Percentiles rank a stretch among this genome's conserved stretches.
phyloP scores from a whole-genome alignment of 2,888 invertebrate species.

The Ctenicera cuprea region DNA sequence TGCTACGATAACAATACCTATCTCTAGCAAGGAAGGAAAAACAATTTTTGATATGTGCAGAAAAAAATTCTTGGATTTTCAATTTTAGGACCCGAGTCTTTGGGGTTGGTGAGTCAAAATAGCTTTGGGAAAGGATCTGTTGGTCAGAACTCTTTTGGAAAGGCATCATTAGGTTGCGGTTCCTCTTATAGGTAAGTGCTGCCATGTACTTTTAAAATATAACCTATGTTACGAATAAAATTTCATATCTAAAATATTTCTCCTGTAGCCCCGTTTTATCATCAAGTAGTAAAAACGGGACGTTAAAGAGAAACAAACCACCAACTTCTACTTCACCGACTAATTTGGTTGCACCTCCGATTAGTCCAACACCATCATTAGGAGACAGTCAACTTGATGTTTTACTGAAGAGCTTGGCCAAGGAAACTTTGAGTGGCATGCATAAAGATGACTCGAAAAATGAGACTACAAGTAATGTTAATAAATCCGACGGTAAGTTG shows the following conservation, averaged over 20 bases:
- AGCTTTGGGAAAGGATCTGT: constrained; percentile 67
- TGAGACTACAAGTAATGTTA: constrained; percentile 74
- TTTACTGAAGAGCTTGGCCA: constrained; percentile 84
- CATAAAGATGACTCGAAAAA: constrained; percentile 74
- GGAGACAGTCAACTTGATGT: constrained; percentile 80
- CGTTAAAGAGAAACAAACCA: constrained; percentile 66
- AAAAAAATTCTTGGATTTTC: no score
- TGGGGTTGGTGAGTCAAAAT: constrained; percentile 65
- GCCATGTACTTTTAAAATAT: neutral
- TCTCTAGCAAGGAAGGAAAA: no score
- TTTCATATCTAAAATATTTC: neutral
- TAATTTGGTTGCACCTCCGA: constrained; percentile 48
- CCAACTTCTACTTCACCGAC: constrained; percentile 50
- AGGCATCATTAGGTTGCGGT: constrained; percentile 71
- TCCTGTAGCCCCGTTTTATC: constrained; percentile 71
- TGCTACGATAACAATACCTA: no score
- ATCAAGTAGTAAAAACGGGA: constrained; percentile 69
- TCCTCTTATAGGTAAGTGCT: constrained; percentile 71
- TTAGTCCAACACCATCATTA: constrained; percentile 66
- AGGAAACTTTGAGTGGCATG: constrained; percentile 78
- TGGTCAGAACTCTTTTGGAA: constrained; percentile 70
- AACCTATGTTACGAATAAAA: neutral
- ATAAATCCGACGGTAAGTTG: constrained; percentile 71
- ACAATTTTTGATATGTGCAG: no score
- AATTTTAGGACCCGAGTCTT: constrained; percentile 64